Percentiles rank a stretch among this genome's conserved stretches.
These are phyloP conservation scores for Recurvirostra avosetta DNA, from an alignment of 2,113 vertebrate species.

Conservation along the genomic window DNA sequence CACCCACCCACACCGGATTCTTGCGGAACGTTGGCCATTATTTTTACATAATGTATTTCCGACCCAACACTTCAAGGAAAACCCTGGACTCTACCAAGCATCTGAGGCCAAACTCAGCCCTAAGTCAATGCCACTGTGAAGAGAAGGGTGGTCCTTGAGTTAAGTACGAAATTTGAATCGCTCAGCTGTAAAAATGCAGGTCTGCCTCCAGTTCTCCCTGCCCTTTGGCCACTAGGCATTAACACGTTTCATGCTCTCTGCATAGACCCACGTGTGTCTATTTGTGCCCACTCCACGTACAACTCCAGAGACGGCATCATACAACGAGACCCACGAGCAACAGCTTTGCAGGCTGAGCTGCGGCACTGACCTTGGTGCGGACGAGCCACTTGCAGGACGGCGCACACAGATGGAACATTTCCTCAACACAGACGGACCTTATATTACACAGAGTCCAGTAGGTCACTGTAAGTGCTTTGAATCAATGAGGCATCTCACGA, in stretches of 20 bases:
- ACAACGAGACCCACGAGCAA: neutral
- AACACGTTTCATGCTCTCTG: neutral
- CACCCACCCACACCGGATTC: accelerated
- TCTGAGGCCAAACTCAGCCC: neutral
- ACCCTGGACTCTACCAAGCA: neutral
- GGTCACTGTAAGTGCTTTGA: conserved; percentile 53
- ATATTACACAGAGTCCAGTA: conserved; percentile 8
- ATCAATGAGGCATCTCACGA: conserved; percentile 58
- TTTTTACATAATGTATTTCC: neutral
- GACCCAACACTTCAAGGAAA: neutral
- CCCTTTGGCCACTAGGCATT: neutral
- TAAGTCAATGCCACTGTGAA: neutral
- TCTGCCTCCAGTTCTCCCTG: neutral
- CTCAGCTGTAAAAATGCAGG: neutral
- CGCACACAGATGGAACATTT: conserved; percentile 47
- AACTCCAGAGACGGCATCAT: accelerated
- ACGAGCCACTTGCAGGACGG: accelerated
- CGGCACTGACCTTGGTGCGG: neutral
- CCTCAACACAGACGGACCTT: conserved; percentile 16
- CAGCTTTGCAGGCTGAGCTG: neutral
- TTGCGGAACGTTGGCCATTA: neutral
- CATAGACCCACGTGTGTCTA: accelerated
- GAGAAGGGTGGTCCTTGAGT: neutral
- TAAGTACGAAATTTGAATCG: neutral
- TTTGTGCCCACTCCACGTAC: neutral